A percentile compares a stretch with the other conserved stretches of the same genome.
phyloP scores from a whole-genome alignment of 2,888 invertebrate genomes.

The Bellardia pandia region DNA sequence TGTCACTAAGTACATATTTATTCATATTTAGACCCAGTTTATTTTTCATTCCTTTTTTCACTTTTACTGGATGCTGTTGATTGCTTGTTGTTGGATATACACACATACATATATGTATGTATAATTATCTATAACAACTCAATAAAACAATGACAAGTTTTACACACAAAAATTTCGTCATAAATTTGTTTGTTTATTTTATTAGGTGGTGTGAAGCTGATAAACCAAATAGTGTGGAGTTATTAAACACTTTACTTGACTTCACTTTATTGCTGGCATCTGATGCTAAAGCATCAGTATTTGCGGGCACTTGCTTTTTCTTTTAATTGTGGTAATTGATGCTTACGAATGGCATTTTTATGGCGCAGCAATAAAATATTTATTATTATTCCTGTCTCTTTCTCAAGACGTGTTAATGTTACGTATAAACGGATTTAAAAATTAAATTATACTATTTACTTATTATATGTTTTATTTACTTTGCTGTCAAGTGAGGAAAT shows the following conservation, averaged over 20 bases:
- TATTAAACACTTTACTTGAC: neutral
- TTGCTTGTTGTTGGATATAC: neutral
- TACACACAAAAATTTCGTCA: constrained; percentile 8
- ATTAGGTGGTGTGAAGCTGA: constrained; percentile 56
- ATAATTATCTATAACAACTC: constrained; percentile 36
- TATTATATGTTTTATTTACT: neutral
- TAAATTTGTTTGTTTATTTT: constrained; percentile 1
- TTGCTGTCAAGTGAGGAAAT: neutral
- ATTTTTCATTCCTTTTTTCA: neutral
- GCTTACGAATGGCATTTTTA: neutral
- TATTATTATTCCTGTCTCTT: neutral
- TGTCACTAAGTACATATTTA: constrained; percentile 51
- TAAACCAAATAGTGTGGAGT: constrained; percentile 15
- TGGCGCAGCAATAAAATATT: constrained; percentile 3
- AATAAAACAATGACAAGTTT: constrained; percentile 37
- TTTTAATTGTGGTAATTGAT: neutral
- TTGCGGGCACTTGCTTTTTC: neutral
- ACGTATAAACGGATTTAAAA: neutral
- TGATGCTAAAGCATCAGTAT: no score
- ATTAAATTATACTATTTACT: constrained; percentile 11
- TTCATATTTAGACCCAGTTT: constrained; percentile 42
- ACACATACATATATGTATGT: no score
- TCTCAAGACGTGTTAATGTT: constrained; percentile 2
- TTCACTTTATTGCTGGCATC: no score
- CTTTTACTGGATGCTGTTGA: neutral